Base-by-base conservation (phyloP, 2,113 vertebrate species). In the Tragelaphus scriptus region DNA sequence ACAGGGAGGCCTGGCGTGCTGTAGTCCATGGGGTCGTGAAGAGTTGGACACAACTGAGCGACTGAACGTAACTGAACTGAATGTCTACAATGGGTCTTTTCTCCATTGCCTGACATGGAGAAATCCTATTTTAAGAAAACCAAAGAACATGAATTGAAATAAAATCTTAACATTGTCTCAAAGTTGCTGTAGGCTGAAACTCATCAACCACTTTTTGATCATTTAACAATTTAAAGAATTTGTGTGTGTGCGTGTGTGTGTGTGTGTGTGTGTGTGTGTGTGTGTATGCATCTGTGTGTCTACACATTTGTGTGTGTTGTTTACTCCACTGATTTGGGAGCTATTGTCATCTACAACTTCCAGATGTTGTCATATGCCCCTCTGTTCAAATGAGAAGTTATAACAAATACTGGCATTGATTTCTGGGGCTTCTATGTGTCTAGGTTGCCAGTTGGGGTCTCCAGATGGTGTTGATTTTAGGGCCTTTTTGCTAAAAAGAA, bases 81-180 rank as follows among this genome's bases (percentile, higher is more conserved):
- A 75, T 75, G n/a, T 75, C 68, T 75, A 2, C 68, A 40, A 40
- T 75, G 36, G 58, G 32, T 44, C 91, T 75, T 97, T 91, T 91
- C 89, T 86, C 47, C n/a, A 93, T 2, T 59, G 82, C 32, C 86
- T 95, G 21, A 82, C 32, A 81, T 68, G 91, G 77, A 92, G 65
- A 95, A 90, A 80, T n/a, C 59, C 90, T 89, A 91, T 79, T 96
- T 93, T 88, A 89, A 89, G 94, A 93, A 96, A 96, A 91, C 25
- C 61, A 87, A 44, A 75, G 90, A 61, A 23, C 65, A 97, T 40
- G 28, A 93, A 86, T 11, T 96, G 40, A 93, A 95, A 89, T 44
- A 49, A 13, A 56, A 44, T 96, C 26, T 95, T 82, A 94, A 63
- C 55, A 61, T 51, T 85, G 65, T 91, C 59, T 51, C 47, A 8